These are phyloP conservation scores for Ascidia mentula DNA, from an alignment of 23 tunicate species.

Conservation along the genomic window DNA sequence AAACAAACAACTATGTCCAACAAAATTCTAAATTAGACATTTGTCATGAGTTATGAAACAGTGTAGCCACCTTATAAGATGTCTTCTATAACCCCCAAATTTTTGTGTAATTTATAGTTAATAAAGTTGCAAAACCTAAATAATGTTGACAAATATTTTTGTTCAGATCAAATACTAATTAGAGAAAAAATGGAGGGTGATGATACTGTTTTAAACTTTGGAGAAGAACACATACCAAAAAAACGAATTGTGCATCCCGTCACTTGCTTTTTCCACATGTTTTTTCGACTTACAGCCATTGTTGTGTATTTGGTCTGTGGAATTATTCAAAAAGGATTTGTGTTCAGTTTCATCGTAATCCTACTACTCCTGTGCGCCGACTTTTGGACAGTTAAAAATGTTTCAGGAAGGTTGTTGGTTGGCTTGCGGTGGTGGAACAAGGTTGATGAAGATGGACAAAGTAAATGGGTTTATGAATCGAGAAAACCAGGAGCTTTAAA, in stretches of 20 bases:
- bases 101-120: no score
- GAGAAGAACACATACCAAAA: constrained; percentile 69
- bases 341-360: constrained; percentile 80
- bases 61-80: no score
- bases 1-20: no score
- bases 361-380: constrained; percentile 76
- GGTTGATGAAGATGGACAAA: constrained; percentile 82
- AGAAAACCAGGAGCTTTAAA: constrained; percentile 54
- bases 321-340: constrained; percentile 56
- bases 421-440: constrained; percentile 93
- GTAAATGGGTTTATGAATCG: constrained; percentile 83
- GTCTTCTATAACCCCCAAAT: no score
- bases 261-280: constrained; percentile 74
- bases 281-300: constrained; percentile 68
- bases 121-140: no score
- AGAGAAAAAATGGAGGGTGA: constrained; percentile 27
- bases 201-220: constrained; percentile 85
- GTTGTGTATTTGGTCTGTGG: constrained; percentile 79
- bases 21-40: no score
- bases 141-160: background rate
- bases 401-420: constrained; percentile 84
- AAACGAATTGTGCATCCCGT: constrained; percentile 74
- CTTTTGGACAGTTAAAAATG: constrained; percentile 91
- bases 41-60: no score
- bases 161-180: background rate